Percentiles rank a stretch among this genome's conserved stretches.
Conservation (phyloP, 2,888 invertebrate genomes). For the Lamellibrachia satsuma region DNA sequence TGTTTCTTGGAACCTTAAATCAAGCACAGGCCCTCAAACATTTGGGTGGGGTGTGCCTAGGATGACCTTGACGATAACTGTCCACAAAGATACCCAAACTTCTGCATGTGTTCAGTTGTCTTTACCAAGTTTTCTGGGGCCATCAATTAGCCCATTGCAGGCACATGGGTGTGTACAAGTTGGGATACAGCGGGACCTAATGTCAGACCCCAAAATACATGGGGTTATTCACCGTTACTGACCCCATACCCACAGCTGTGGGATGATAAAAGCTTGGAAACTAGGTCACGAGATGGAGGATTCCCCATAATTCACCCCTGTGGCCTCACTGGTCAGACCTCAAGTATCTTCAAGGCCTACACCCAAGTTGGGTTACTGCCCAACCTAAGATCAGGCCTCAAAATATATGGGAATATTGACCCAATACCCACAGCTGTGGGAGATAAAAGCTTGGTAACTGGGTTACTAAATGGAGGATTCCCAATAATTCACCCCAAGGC, state of each 20-base stretch:
- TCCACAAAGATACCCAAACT: background rate
- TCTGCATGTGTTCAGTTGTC: background rate
- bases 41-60: constrained; percentile 5
- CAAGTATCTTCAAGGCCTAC: background rate
- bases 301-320: background rate
- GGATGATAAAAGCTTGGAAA: background rate
- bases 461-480: background rate
- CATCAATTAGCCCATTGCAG: background rate
- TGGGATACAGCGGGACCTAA: background rate
- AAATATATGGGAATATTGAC: background rate
- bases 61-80: background rate
- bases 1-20: background rate
- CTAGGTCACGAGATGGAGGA: background rate
- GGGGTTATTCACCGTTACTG: background rate
- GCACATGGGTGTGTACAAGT: background rate
- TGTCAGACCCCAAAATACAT: background rate
- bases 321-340: background rate
- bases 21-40: background rate
- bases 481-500: background rate
- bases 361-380: background rate
- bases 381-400: background rate
- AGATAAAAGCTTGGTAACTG: background rate
- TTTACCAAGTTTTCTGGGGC: background rate
- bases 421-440: background rate
- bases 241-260: background rate